These are phyloP conservation scores for Lagodon rhomboides DNA, from an alignment of 2,797 vertebrate species.

Conservation along the genomic window DNA sequence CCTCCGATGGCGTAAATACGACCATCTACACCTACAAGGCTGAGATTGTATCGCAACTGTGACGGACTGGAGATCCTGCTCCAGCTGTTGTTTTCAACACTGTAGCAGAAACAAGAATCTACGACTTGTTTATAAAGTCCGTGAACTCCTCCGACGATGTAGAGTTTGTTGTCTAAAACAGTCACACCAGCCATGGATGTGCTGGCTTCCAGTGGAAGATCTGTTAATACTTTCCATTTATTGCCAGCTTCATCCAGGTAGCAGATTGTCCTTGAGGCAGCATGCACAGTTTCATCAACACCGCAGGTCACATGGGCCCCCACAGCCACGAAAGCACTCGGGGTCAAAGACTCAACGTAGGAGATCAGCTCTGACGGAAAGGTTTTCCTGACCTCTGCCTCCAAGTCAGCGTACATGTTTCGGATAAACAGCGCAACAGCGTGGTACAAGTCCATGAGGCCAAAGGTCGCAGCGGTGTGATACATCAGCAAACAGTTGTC, in stretches of 20 bases:
- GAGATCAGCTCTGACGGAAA: conserved; percentile 86
- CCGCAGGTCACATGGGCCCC: conserved; percentile 72
- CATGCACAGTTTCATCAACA: conserved; percentile 44
- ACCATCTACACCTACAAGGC: conserved; percentile 87
- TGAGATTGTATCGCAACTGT: conserved; percentile 91
- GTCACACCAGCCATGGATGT: conserved; percentile 94
- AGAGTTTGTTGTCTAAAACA: conserved; percentile 92
- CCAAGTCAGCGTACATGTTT: conserved; percentile 87
- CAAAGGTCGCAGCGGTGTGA: conserved; percentile 91
- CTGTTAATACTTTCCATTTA: conserved; percentile 90
- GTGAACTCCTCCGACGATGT: conserved; percentile 92
- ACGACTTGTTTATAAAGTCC: conserved; percentile 90
- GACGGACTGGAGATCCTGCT: conserved; percentile 86
- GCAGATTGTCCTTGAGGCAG: conserved; percentile 89
- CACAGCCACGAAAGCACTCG: conserved; percentile 89
- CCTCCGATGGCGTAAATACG: conserved; percentile 91
- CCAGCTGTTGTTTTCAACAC: conserved; percentile 85
- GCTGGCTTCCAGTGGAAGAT: conserved; percentile 91
- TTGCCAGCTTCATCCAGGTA: conserved; percentile 91
- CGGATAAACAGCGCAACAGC: conserved; percentile 89
- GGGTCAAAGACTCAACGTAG: conserved; percentile 88
- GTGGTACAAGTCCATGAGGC: conserved; percentile 88
- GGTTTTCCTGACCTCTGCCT: conserved; percentile 79
- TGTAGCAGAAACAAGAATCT: conserved; percentile 91
- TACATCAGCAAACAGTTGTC: conserved; percentile 94